phyloP scores from a whole-genome alignment of 2,113 vertebrate genomes.

The Siniperca knerii region DNA sequence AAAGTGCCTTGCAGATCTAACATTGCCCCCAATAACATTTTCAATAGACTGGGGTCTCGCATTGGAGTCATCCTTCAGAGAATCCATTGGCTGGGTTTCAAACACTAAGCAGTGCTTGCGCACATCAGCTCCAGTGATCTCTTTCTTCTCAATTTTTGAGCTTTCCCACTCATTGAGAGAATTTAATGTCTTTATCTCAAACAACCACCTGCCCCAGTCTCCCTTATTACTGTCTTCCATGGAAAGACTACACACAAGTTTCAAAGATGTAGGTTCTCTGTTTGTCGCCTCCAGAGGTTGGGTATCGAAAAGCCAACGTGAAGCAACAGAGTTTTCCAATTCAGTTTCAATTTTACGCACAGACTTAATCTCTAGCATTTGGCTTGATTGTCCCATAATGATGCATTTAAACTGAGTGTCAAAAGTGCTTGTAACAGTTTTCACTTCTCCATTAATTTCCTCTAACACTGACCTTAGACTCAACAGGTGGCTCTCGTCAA shows the following conservation, averaged over 20 bases:
- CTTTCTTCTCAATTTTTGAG: conserved; percentile 81
- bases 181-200: conserved; percentile 89
- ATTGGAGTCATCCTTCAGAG: conserved; percentile 85
- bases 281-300: conserved; percentile 87
- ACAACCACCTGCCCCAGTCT: conserved; percentile 88
- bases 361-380: conserved; percentile 89
- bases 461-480: conserved; percentile 89
- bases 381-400: conserved; percentile 87
- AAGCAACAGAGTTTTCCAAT: conserved; percentile 87
- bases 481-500: conserved; percentile 87
- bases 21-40: conserved; percentile 90
- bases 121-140: conserved; percentile 87
- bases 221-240: conserved; percentile 86
- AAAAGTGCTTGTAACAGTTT: conserved; percentile 88
- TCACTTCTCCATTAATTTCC: conserved; percentile 88
- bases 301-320: conserved; percentile 89
- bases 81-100: conserved; percentile 89
- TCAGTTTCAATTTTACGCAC: conserved; percentile 89
- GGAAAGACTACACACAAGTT: conserved; percentile 87
- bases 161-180: conserved; percentile 84
- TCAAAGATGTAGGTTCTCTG: conserved; percentile 83
- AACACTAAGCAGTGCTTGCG: conserved; percentile 90
- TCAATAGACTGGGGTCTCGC: conserved; percentile 72
- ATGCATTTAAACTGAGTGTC: conserved; percentile 89
- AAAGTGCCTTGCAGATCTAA: conserved; percentile 88